Conservation (phyloP, 2,113 vertebrate species). For the Dinomys branickii region DNA sequence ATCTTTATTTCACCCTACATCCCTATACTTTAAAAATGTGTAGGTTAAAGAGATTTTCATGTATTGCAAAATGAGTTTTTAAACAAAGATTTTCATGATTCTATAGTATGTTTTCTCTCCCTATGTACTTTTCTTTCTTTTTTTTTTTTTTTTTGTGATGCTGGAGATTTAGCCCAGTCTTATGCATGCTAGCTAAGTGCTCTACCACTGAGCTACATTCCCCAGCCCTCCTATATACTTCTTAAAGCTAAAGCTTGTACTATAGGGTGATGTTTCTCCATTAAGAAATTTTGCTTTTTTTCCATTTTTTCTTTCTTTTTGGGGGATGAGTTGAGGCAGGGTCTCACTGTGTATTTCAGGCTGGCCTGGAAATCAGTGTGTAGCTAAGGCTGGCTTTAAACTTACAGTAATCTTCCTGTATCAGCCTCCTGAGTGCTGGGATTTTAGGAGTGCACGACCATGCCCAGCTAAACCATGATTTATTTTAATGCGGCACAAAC, state of each 20-base stretch:
- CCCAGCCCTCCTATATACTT: background rate
- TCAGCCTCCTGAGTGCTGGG: background rate
- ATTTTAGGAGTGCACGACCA: background rate
- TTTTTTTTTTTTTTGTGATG: background rate
- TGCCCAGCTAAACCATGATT: background rate
- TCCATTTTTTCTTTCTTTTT: background rate
- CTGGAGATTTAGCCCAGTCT: background rate
- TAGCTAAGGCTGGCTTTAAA: background rate
- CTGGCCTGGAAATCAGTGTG: background rate
- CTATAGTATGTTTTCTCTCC: background rate
- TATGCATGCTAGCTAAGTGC: background rate
- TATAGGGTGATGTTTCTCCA: background rate
- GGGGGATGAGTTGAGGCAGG: background rate
- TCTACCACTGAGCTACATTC: background rate
- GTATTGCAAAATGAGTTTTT: background rate
- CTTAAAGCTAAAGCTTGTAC: slow-evolving; percentile 8
- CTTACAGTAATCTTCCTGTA: background rate
- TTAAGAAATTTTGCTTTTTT: background rate
- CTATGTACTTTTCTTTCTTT: background rate
- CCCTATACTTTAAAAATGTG: background rate
- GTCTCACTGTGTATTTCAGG: background rate
- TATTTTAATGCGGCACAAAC: slow-evolving; percentile 25
- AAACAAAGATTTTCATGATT: slow-evolving; percentile 40
- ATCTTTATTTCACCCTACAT: background rate
- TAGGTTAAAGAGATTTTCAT: slow-evolving; percentile 17